phyloP scores from a whole-genome alignment of 2,797 vertebrate genomes.

The Myripristis jacobus region DNA sequence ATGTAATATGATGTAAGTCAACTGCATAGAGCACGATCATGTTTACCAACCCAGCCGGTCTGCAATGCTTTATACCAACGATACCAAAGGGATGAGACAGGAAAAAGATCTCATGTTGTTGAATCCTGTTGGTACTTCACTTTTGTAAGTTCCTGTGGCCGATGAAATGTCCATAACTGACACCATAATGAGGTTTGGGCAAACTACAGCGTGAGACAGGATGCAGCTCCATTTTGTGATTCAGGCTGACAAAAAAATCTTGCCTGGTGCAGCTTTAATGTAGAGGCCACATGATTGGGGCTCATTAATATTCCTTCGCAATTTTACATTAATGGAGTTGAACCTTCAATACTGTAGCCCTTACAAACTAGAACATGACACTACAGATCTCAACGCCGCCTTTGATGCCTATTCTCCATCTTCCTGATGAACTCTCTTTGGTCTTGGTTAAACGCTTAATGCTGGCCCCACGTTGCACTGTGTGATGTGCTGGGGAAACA shows the following conservation, averaged over 20 bases:
- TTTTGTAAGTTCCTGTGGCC: too few relatives aligned
- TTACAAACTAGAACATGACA: constrained; percentile 3
- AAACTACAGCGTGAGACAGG: too few relatives aligned
- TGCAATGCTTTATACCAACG: constrained; percentile 14
- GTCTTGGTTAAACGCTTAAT: neutral
- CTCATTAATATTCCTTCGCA: constrained; percentile 26
- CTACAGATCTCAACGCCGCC: neutral
- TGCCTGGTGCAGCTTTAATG: constrained; percentile 44
- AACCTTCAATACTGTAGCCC: neutral
- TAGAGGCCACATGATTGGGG: constrained; percentile 17
- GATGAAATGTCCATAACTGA: too few relatives aligned
- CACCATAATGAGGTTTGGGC: too few relatives aligned
- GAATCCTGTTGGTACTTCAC: too few relatives aligned
- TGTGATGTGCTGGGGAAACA: neutral
- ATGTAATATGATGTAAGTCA: neutral
- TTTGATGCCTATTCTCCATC: neutral
- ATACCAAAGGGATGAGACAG: neutral
- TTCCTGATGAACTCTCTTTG: neutral
- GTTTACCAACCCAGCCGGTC: constrained; percentile 12
- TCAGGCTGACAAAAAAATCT: constrained; percentile 18
- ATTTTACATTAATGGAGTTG: neutral
- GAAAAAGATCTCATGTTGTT: too few relatives aligned
- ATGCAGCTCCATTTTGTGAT: neutral
- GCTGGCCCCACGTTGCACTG: neutral
- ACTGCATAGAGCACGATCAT: constrained; percentile 6